Evolutionary conservation across 2,888 invertebrate species (phyloP).

Genomic region (Euphydryas editha): DNA sequence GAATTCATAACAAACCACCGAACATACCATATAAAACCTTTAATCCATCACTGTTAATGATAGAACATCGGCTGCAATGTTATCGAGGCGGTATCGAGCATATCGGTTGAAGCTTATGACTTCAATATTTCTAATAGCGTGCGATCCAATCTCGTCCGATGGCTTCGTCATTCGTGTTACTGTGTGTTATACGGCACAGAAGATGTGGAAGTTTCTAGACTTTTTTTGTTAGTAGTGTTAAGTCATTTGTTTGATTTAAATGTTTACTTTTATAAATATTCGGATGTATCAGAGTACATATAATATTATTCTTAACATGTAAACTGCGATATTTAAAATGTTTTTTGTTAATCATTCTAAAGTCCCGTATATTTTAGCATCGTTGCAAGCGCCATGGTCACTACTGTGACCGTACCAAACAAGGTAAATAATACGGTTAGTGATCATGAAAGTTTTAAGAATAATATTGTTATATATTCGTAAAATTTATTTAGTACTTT

Average conservation of each 20-base stretch:
- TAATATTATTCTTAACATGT: no score
- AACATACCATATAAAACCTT: neutral
- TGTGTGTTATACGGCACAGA: constrained; percentile 16
- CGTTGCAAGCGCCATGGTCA: no score
- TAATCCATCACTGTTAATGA: constrained; percentile 26
- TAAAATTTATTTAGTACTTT: no score
- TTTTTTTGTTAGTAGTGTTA: neutral
- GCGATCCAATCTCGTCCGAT: constrained; percentile 65
- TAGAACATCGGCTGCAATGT: constrained; percentile 25
- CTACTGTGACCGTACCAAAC: no score
- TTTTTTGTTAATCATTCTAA: no score
- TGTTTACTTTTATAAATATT: no score
- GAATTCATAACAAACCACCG: neutral
- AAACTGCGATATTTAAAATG: no score
- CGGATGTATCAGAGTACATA: no score
- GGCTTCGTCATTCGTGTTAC: constrained; percentile 43
- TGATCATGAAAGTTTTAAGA: no score
- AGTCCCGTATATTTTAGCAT: no score
- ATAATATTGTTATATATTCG: no score
- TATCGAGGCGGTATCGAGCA: constrained; percentile 36
- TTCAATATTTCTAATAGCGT: constrained; percentile 70
- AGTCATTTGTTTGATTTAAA: neutral
- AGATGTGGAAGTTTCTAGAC: neutral
- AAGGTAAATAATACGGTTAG: no score
- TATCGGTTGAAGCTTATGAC: constrained; percentile 53